Evolutionary conservation across 1,140 invertebrate species (phyloP).

Genomic region (Bombus breviceps): DNA sequence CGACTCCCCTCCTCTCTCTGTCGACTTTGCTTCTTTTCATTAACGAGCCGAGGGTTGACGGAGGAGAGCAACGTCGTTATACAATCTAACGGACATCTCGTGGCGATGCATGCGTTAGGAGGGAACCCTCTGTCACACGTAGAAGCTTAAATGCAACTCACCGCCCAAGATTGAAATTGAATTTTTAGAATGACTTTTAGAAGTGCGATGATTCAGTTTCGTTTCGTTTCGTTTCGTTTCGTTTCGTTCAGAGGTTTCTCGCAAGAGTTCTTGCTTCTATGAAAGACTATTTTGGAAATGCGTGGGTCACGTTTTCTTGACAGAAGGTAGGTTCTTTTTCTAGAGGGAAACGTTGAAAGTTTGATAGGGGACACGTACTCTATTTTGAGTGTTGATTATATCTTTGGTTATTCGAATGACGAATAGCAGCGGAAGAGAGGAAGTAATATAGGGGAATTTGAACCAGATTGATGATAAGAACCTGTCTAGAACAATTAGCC

Average conservation of each 20-base stretch:
- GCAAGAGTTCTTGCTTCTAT: background rate
- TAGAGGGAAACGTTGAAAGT: background rate
- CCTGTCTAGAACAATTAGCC: slow-evolving; percentile 64
- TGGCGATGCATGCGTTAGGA: background rate
- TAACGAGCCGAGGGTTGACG: slow-evolving; percentile 16
- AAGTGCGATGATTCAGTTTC: too few species aligned
- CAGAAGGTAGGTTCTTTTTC: background rate
- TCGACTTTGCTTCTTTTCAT: slow-evolving; percentile 29
- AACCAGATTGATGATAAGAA: slow-evolving; percentile 61
- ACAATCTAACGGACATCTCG: background rate
- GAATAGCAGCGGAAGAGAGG: background rate
- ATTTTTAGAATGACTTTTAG: too few species aligned
- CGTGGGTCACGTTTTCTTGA: background rate
- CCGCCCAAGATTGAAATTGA: background rate
- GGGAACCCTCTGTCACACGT: background rate
- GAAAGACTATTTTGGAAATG: background rate
- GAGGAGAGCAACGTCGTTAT: slow-evolving; percentile 3
- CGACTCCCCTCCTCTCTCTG: background rate
- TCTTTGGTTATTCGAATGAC: background rate
- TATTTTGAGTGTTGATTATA: too few species aligned
- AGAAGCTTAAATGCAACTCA: background rate
- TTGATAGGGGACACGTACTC: background rate
- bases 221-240: background rate
- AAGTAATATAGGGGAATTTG: background rate
- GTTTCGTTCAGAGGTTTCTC: background rate